Conservation (phyloP, 2,113 vertebrate species). For the Isichthys henryi region DNA sequence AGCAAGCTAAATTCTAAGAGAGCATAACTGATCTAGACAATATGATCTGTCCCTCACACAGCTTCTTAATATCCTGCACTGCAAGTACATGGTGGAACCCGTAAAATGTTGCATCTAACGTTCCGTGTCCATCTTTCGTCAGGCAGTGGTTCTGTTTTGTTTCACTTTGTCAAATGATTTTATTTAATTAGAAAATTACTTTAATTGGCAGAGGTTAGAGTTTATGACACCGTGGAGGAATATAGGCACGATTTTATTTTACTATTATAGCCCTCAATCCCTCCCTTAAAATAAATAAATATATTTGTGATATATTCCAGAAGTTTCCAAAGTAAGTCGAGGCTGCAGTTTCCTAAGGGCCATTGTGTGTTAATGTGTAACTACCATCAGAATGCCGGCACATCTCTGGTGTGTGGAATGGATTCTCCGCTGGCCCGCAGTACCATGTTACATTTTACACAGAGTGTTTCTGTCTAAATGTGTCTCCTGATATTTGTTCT, state of each 20-base stretch:
- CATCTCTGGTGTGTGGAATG: background rate
- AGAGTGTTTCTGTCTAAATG: slow-evolving; percentile 21
- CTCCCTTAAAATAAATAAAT: background rate
- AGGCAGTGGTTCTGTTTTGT: background rate
- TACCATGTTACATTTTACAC: slow-evolving; percentile 52
- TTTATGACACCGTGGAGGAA: background rate
- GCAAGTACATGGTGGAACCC: background rate
- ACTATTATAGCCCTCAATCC: background rate
- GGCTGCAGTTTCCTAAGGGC: background rate
- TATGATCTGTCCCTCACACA: background rate
- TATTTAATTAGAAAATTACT: background rate
- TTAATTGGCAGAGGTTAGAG: slow-evolving; percentile 5
- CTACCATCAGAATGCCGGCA: background rate
- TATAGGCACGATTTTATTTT: background rate
- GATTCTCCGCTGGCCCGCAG: slow-evolving; percentile 31
- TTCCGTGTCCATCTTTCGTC: background rate
- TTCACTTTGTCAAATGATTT: background rate
- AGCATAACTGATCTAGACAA: background rate
- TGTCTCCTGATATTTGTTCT: slow-evolving; percentile 19
- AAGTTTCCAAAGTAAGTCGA: background rate
- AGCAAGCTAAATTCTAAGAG: background rate
- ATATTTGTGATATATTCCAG: slow-evolving; percentile 1
- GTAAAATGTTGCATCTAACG: background rate
- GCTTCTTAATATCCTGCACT: background rate
- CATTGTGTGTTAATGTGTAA: background rate